Evolutionary conservation across 2,797 vertebrate genomes (phyloP).

Genomic region (Podarcis siculus): DNA sequence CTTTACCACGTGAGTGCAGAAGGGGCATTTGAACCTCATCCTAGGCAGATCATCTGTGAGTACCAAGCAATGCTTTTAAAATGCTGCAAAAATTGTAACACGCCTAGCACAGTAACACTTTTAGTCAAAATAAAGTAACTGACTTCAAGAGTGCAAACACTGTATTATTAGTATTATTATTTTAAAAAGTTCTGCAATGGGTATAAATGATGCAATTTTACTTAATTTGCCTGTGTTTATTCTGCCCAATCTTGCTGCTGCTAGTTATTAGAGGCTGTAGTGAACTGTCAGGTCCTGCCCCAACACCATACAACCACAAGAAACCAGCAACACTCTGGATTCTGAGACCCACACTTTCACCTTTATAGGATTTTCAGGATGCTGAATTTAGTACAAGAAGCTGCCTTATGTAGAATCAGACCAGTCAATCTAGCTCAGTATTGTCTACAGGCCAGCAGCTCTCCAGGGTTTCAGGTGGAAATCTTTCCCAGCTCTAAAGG

Average conservation of each 20-base stretch:
- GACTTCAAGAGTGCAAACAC: constrained; percentile 14
- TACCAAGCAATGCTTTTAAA: neutral
- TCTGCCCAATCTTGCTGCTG: no score
- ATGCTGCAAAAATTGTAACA: neutral
- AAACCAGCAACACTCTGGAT: neutral
- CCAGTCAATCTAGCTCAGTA: no score
- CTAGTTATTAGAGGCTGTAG: neutral
- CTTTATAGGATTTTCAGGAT: neutral
- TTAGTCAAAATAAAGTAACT: neutral
- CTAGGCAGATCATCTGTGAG: constrained; percentile 87
- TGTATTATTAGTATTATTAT: neutral
- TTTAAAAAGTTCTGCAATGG: neutral
- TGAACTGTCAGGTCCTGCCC: no score
- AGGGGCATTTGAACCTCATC: constrained; percentile 96
- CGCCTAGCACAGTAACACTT: constrained; percentile 50
- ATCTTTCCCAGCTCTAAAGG: no score
- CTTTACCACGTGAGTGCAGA: constrained; percentile 97
- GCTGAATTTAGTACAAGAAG: neutral
- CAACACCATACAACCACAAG: neutral
- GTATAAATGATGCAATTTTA: neutral
- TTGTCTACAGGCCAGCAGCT: no score
- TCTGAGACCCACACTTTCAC: no score
- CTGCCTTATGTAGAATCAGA: no score
- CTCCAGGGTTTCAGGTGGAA: no score
- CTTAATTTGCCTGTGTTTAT: neutral